phyloP scores from a whole-genome alignment of 2,888 invertebrate species.

The Quadroppia sp. region DNA sequence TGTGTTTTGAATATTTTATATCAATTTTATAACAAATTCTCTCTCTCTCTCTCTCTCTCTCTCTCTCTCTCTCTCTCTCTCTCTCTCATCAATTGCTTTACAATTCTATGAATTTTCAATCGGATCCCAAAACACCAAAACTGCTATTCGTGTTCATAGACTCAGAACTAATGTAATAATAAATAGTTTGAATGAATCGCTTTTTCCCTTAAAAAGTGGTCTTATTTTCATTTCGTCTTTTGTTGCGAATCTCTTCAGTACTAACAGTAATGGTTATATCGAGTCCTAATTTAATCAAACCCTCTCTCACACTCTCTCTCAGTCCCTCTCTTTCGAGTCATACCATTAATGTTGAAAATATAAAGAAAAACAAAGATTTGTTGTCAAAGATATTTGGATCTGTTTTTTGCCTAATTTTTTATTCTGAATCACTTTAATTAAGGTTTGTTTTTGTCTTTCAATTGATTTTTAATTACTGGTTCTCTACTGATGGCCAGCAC shows the following conservation, averaged over 20 bases:
- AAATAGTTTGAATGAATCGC: constrained; percentile 6
- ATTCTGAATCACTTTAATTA: background rate
- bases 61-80: constrained; percentile 4
- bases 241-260: constrained; percentile 19
- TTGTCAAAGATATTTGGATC: background rate
- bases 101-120: background rate
- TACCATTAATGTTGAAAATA: background rate
- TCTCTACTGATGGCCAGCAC: background rate
- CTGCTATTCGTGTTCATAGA: background rate
- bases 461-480: background rate
- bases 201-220: background rate
- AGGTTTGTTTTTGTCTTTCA: background rate
- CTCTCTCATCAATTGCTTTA: background rate
- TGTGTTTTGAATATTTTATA: background rate
- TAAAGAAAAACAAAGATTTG: background rate
- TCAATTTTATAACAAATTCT: no score
- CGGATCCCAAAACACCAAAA: background rate
- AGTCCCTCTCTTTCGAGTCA: background rate
- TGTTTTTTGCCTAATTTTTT: background rate
- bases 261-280: constrained; percentile 1
- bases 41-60: constrained; percentile 5
- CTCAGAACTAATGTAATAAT: constrained; percentile 5
- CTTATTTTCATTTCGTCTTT: background rate
- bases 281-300: background rate
- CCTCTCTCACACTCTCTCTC: background rate